Conservation (phyloP, 2,797 vertebrate species). For the Acanthis flammea region DNA sequence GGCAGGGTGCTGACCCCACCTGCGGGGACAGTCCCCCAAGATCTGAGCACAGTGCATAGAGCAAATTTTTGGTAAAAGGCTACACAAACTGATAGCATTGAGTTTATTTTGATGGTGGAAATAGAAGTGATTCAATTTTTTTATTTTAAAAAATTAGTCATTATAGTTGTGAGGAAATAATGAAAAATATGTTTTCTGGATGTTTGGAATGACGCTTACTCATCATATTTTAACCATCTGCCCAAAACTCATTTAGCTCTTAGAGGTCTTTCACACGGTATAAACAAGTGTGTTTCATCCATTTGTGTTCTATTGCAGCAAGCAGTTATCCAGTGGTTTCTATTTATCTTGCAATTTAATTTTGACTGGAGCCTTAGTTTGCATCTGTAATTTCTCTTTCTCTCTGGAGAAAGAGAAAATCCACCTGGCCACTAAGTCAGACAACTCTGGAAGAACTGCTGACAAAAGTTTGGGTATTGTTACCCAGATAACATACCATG, state of each 20-base stretch:
- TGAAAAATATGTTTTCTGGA: background rate
- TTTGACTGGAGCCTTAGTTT: background rate
- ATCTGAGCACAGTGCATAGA: background rate
- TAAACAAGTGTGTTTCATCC: background rate
- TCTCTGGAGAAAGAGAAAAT: background rate
- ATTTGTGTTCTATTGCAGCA: background rate
- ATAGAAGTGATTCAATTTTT: background rate
- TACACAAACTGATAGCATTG: background rate
- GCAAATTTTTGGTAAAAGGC: background rate
- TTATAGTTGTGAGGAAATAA: background rate
- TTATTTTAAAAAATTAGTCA: background rate
- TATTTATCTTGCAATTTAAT: background rate
- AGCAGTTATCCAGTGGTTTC: background rate
- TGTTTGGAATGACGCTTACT: background rate
- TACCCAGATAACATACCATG: background rate
- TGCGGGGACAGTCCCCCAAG: fast-evolving
- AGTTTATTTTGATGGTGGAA: background rate
- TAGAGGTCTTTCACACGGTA: background rate
- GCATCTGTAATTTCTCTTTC: background rate
- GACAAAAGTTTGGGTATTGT: background rate
- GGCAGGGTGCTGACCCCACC: background rate
- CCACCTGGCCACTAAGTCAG: background rate
- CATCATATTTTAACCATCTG: background rate
- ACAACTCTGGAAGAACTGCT: fast-evolving
- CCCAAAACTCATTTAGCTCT: background rate